Conservation (phyloP, 2,113 vertebrate species). For the Colistium nudipinnis region DNA sequence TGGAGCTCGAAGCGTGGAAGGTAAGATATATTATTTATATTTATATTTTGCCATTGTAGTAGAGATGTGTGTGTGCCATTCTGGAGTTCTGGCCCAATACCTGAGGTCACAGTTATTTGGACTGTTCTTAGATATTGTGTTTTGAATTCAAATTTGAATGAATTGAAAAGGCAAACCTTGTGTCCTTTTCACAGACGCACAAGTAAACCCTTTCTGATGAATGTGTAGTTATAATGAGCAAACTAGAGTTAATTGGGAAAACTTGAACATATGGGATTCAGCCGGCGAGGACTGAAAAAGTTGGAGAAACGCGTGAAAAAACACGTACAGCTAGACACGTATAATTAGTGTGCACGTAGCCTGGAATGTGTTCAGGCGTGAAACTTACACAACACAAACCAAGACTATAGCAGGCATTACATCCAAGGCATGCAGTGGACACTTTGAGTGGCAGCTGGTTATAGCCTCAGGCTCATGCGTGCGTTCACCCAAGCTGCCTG, state of each 20-base stretch:
- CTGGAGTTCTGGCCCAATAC: too few relatives aligned
- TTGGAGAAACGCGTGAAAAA: constrained; percentile 3
- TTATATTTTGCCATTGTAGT: too few relatives aligned
- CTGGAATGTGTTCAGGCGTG: not conserved
- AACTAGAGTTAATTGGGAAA: constrained; percentile 1
- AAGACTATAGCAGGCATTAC: too few relatives aligned
- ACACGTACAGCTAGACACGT: not conserved
- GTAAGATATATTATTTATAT: too few relatives aligned
- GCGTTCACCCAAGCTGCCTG: constrained; percentile 27
- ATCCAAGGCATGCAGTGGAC: too few relatives aligned
- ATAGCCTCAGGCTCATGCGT: constrained; percentile 9
- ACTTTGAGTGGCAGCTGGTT: too few relatives aligned
- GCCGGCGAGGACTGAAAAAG: constrained; percentile 19
- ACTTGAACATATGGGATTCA: constrained; percentile 6
- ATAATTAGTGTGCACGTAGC: not conserved
- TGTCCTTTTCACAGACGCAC: not conserved
- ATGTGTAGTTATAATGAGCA: not conserved
- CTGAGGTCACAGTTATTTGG: too few relatives aligned
- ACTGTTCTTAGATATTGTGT: too few relatives aligned
- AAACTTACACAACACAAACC: constrained; percentile 8
- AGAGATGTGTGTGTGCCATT: too few relatives aligned
- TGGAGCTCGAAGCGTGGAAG: constrained; percentile 91
- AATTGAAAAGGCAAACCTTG: not conserved
- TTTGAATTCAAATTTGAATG: too few relatives aligned
- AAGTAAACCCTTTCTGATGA: not conserved